Conservation (phyloP, 2,888 invertebrate genomes). For the Drosophila mercatorum region DNA sequence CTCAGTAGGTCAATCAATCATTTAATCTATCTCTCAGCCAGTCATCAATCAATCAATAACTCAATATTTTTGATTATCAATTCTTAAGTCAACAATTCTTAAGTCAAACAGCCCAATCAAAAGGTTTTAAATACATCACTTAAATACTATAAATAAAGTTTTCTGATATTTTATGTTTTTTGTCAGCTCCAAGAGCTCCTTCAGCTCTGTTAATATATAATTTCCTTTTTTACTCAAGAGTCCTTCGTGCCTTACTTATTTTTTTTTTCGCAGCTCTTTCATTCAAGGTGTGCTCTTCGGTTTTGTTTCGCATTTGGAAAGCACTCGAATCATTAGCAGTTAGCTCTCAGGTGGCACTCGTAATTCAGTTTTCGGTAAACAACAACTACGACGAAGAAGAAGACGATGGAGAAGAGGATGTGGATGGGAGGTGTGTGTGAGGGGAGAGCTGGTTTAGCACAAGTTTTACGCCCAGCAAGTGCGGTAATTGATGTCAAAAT, state of each 20-base stretch:
- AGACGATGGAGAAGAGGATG: neutral
- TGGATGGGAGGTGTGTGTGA: neutral
- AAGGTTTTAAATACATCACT: neutral
- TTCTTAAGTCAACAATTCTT: too few species aligned
- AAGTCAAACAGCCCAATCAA: neutral
- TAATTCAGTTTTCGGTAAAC: slow-evolving; percentile 42
- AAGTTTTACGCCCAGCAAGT: slow-evolving; percentile 55
- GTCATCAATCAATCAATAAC: too few species aligned
- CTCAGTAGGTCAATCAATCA: too few species aligned
- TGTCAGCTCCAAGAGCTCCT: neutral
- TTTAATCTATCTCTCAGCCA: too few species aligned
- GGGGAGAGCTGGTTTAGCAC: slow-evolving; percentile 15
- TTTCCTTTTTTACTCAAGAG: neutral
- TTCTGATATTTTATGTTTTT: neutral
- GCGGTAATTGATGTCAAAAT: slow-evolving; percentile 73
- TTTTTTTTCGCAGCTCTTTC: too few species aligned
- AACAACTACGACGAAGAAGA: slow-evolving; percentile 12
- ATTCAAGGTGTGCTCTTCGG: slow-evolving; percentile 5
- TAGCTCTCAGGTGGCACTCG: slow-evolving; percentile 41
- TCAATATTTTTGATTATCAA: too few species aligned
- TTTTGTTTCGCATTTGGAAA: slow-evolving; percentile 33
- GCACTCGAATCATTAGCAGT: slow-evolving; percentile 57
- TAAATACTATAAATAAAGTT: neutral
- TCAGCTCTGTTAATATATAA: neutral
- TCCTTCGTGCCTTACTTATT: neutral